phyloP scores from a whole-genome alignment of 2,888 invertebrate genomes.

The Tinea semifulvella region DNA sequence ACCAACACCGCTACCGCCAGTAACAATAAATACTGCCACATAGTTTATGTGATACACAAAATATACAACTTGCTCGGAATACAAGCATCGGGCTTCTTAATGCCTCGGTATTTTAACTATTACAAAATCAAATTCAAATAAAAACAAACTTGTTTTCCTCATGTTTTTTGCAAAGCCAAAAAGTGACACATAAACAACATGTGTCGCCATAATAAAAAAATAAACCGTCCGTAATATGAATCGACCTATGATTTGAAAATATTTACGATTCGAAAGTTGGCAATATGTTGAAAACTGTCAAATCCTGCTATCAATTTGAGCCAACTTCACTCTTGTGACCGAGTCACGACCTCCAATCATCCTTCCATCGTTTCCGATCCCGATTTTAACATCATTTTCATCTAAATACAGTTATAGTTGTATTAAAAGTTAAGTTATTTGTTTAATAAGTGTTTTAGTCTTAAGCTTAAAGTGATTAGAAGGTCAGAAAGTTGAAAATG shows the following conservation, averaged over 20 bases:
- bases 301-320: too few relatives aligned
- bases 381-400: constrained; percentile 42
- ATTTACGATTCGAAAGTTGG: too few relatives aligned
- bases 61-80: background rate
- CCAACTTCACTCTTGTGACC: background rate
- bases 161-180: background rate
- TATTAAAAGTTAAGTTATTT: constrained; percentile 24
- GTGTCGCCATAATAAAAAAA: background rate
- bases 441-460: constrained; percentile 25
- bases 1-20: background rate
- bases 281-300: too few relatives aligned
- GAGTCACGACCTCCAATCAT: constrained; percentile 60
- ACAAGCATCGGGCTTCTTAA: background rate
- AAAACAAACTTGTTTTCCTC: background rate
- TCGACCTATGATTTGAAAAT: too few relatives aligned
- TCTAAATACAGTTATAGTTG: constrained; percentile 25
- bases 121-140: background rate
- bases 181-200: background rate
- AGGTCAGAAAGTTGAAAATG: constrained; percentile 45
- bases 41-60: background rate
- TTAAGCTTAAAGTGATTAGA: background rate
- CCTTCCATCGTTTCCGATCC: constrained; percentile 36
- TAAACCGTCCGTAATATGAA: too few relatives aligned
- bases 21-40: constrained; percentile 9
- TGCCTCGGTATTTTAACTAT: background rate